Percentiles rank a stretch among this genome's conserved stretches.
These are phyloP conservation scores for Lepetodrilus schrolli DNA, from an alignment of 2,888 invertebrate genomes.

Conservation along the genomic window DNA sequence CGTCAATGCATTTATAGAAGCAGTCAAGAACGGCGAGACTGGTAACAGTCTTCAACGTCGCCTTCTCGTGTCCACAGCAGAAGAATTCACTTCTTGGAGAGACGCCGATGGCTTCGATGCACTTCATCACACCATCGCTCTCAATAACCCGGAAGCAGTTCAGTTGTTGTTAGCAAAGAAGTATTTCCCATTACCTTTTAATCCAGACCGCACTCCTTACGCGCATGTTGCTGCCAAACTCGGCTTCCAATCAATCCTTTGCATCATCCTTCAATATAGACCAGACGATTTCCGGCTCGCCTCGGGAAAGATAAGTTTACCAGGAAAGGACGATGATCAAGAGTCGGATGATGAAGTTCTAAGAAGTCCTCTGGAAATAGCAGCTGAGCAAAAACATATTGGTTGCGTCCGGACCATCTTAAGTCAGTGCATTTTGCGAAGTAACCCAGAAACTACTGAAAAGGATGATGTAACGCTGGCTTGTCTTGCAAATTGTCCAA, in stretches of 20 bases:
- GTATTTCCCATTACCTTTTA: constrained; percentile 51
- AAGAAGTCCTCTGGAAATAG: constrained; percentile 60
- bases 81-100: constrained; percentile 53
- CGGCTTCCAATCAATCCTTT: constrained; percentile 54
- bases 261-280: constrained; percentile 57
- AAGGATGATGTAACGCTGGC: constrained; percentile 57
- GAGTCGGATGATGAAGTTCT: background rate
- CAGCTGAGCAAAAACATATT: constrained; percentile 54
- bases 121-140: constrained; percentile 65
- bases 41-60: constrained; percentile 31
- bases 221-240: constrained; percentile 63
- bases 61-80: constrained; percentile 46
- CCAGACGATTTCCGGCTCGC: constrained; percentile 46
- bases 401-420: constrained; percentile 61
- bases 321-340: background rate
- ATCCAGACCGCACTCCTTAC: constrained; percentile 57
- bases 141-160: constrained; percentile 58
- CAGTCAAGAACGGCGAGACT: constrained; percentile 26
- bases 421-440: constrained; percentile 51
- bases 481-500: constrained; percentile 55
- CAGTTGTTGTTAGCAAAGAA: constrained; percentile 55
- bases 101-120: constrained; percentile 61
- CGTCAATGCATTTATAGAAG: constrained; percentile 25
- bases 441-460: constrained; percentile 48
- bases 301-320: background rate